Evolutionary conservation across 2,888 invertebrate species (phyloP), one percentile per base, ranked within the genome.

Genomic region (Epsilonema sp.): DNA sequence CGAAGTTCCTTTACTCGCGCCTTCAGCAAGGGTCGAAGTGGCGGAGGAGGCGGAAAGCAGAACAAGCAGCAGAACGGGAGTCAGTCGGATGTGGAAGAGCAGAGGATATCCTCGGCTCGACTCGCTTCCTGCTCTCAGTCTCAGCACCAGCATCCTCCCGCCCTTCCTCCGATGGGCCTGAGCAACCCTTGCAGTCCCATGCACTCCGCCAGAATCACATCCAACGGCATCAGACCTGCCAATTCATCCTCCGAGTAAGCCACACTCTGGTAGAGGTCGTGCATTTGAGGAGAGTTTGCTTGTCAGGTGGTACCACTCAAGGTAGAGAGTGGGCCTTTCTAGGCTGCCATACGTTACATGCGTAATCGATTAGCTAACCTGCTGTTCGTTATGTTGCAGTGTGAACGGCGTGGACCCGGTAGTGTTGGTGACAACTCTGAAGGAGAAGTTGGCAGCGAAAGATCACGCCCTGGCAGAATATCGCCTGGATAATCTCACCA

Each of bases 1-100:
- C 76, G 92, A 46, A 89, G 86, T 65, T 92, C 92, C 31, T 90
- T 97, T 70, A 89, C 86, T 56, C 90, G 92, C 70, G 94, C 92
- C 21, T 94, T 94, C 70, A 61, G 58, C 40, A 62, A 66, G 49
- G 58, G 60, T 23, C 54, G 46, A 52, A n/a, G n/a, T n/a, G n/a
- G n/a, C n/a, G n/a, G n/a, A n/a, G n/a, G n/a, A n/a, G n/a, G n/a
- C n/a, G n/a, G n/a, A n/a, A n/a, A n/a, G n/a, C n/a, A n/a, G n/a
- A n/a, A n/a, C n/a, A 56, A 55, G 47, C 50, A 51, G 52, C 51
- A 55, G 42, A 53, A 51, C 42, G 55, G 50, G 44, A 54, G 37
- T 41, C 58, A 69, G 51, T 73, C 68, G 23, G 75, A 72, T 58
- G 69, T 66, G 52, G 74, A 73, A 60, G 71, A 67, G 31, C 8